Evolutionary conservation across 2,113 vertebrate species (phyloP).

Genomic region (Percopsis transmontana): DNA sequence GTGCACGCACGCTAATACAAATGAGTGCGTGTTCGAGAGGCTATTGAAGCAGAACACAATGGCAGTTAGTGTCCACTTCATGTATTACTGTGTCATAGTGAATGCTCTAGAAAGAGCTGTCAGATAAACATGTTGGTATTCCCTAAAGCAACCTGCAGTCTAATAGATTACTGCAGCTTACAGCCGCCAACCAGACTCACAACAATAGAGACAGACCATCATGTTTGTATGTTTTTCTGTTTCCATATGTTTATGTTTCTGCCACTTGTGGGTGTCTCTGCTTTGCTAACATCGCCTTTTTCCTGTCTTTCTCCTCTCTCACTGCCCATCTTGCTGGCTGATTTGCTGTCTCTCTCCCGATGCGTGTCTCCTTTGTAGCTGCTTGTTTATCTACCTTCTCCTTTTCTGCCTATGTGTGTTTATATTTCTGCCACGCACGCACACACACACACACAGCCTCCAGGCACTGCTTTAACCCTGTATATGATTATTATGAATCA

Average conservation of each 20-base stretch:
- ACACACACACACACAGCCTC: too few relatives aligned
- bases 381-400: too few relatives aligned
- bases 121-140: background rate
- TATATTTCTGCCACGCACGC: background rate
- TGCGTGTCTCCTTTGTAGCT: conserved; percentile 3
- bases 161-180: conserved; percentile 15
- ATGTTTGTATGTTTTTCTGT: background rate
- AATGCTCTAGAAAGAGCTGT: conserved; percentile 40
- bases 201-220: conserved; percentile 8
- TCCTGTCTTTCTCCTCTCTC: conserved; percentile 6
- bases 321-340: background rate
- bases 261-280: too few relatives aligned
- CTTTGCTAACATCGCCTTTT: conserved; percentile 3
- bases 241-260: too few relatives aligned
- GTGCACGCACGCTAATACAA: background rate
- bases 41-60: conserved; percentile 1
- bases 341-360: background rate
- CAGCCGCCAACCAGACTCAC: conserved; percentile 15
- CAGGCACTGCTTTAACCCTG: background rate
- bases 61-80: conserved; percentile 12
- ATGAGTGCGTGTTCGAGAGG: background rate
- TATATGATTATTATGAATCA: conserved; percentile 38
- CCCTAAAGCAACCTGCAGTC: background rate
- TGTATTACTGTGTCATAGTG: conserved; percentile 24
- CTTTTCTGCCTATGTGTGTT: conserved; percentile 4